A percentile compares a stretch with the other conserved stretches of the same genome.
These are phyloP conservation scores for Bradypodion pumilum DNA, from an alignment of 2,797 vertebrate species.

Conservation along the genomic window DNA sequence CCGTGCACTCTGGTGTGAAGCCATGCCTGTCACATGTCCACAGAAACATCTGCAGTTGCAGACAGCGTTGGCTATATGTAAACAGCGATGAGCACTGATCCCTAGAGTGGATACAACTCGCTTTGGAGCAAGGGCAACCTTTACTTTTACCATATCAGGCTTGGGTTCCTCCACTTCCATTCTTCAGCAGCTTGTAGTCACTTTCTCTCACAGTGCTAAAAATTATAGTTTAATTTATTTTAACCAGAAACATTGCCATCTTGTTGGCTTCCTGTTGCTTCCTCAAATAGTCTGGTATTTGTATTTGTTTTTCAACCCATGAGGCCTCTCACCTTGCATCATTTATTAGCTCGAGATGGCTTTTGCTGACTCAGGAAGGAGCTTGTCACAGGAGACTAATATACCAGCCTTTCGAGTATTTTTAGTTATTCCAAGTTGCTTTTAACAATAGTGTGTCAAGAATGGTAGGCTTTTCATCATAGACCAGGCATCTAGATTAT, in stretches of 20 bases:
- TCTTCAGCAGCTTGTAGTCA: conserved; percentile 17
- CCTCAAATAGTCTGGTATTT: conserved; percentile 25
- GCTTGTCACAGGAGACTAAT: conserved; percentile 48
- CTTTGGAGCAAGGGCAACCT: too few species aligned
- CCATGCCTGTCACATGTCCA: too few species aligned
- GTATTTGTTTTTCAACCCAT: conserved; percentile 58
- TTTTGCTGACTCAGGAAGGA: conserved; percentile 53
- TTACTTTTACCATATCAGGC: conserved; percentile 12
- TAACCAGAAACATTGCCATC: conserved; percentile 54
- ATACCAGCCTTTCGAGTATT: conserved; percentile 22
- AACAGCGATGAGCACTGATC: too few species aligned
- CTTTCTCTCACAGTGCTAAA: conserved; percentile 19
- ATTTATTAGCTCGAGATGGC: conserved; percentile 52
- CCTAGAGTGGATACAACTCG: too few species aligned
- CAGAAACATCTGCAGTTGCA: too few species aligned
- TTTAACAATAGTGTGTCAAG: conserved; percentile 11
- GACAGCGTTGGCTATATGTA: too few species aligned
- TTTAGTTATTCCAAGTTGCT: conserved; percentile 30
- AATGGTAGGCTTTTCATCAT: not conserved
- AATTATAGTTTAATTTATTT: conserved; percentile 59
- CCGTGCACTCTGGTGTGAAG: too few species aligned
- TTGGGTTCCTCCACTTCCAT: not conserved
- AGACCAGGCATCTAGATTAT: too few species aligned
- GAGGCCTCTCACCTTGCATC: conserved; percentile 40
- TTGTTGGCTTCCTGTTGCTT: conserved; percentile 57